These are phyloP conservation scores for Apamea crenata DNA, from an alignment of 2,888 invertebrate species.

Conservation along the genomic window DNA sequence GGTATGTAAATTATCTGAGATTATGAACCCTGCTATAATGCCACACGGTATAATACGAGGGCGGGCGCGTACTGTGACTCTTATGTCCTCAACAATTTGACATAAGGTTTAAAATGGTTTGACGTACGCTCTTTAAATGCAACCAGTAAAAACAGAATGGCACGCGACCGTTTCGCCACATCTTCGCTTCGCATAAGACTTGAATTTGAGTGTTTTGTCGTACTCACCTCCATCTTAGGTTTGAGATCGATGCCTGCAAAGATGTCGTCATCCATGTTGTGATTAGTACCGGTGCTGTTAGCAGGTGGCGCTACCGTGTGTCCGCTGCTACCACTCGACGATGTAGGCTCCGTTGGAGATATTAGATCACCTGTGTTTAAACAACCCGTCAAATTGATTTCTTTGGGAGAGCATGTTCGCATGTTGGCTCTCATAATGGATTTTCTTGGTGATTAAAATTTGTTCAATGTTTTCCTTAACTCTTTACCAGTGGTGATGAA, in stretches of 20 bases:
- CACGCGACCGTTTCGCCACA: not conserved
- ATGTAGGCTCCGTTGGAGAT: conserved; percentile 87
- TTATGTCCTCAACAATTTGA: not conserved
- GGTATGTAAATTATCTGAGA: no score
- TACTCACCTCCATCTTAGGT: conserved; percentile 91
- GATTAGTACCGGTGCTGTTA: conserved; percentile 79
- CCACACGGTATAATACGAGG: not conserved
- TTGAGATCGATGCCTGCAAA: conserved; percentile 94
- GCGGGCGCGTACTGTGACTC: not conserved
- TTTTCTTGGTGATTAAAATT: no score
- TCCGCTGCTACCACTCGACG: conserved; percentile 70
- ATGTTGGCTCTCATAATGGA: not conserved
- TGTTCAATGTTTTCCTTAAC: no score
- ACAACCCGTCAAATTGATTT: not conserved
- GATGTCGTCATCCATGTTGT: conserved; percentile 92
- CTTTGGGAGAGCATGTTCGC: not conserved
- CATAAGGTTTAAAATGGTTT: not conserved
- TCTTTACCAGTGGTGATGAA: not conserved
- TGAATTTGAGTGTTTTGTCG: not conserved
- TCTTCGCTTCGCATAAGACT: not conserved
- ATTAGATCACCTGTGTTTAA: conserved; percentile 78
- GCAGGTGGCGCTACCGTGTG: conserved; percentile 83
- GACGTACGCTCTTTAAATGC: not conserved
- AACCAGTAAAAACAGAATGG: not conserved
- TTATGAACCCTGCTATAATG: no score